Conservation (phyloP, 2,113 vertebrate genomes). For the Halcyon senegalensis region DNA sequence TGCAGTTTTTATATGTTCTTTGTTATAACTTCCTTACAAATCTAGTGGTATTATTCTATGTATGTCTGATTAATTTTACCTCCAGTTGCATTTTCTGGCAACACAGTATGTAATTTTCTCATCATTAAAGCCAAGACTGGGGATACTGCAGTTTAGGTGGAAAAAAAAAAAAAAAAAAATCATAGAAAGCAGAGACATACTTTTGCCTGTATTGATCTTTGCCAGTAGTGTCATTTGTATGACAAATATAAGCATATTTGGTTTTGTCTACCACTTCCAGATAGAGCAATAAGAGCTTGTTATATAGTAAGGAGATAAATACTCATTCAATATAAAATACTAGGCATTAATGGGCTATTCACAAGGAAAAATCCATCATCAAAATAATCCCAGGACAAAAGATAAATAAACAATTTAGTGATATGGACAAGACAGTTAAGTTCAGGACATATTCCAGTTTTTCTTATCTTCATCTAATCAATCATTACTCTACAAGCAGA, state of each 20-base stretch:
- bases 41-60: neutral
- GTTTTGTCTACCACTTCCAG: neutral
- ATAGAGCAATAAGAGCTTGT: neutral
- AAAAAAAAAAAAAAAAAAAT: neutral
- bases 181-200: no score
- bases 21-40: neutral
- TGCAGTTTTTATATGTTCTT: neutral
- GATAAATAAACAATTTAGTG: neutral
- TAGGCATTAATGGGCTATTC: neutral
- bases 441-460: neutral
- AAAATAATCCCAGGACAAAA: neutral
- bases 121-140: neutral
- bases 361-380: neutral
- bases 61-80: neutral
- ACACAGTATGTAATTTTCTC: neutral
- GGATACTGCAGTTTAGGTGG: neutral
- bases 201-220: neutral
- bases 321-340: neutral
- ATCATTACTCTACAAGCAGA: neutral
- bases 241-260: neutral
- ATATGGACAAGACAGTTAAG: neutral
- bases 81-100: neutral
- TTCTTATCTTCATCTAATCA: neutral
- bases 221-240: neutral
- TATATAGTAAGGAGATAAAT: neutral